Conservation (phyloP, 2,113 vertebrate species). For the Sylvilagus bachmani region DNA sequence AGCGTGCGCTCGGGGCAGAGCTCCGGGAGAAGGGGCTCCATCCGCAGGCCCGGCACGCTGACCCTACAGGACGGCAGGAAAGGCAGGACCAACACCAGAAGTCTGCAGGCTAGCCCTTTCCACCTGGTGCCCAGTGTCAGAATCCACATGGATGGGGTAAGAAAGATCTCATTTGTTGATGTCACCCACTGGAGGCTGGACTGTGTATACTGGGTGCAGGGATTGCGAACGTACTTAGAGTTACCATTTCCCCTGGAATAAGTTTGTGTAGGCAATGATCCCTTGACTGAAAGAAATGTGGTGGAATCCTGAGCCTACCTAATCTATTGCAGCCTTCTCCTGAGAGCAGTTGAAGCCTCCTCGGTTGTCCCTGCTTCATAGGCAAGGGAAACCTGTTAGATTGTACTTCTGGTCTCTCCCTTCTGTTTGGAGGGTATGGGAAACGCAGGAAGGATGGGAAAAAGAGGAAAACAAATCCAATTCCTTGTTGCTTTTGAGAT, state of each 20-base stretch:
- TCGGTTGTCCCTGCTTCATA: background rate
- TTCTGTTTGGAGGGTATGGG: background rate
- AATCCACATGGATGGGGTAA: constrained; percentile 91
- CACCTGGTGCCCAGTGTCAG: constrained; percentile 86
- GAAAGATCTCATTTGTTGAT: constrained; percentile 61
- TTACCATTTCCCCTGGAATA: background rate
- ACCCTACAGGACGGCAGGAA: constrained; percentile 84
- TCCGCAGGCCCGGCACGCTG: constrained; percentile 83
- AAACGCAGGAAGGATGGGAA: background rate
- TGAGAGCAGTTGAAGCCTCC: background rate
- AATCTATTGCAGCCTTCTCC: background rate
- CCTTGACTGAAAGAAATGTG: background rate
- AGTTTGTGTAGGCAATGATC: background rate
- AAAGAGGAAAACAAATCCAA: constrained; percentile 31
- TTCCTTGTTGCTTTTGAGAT: constrained; percentile 3
- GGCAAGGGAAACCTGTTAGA: background rate
- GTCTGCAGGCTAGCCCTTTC: constrained; percentile 85
- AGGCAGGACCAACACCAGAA: constrained; percentile 82
- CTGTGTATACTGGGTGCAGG: background rate
- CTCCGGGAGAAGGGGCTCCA: constrained; percentile 81
- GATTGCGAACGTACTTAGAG: background rate
- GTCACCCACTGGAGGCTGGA: background rate
- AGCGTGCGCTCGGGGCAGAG: constrained; percentile 86
- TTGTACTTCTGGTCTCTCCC: background rate
- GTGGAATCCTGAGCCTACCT: background rate